Evolutionary conservation across 2,888 invertebrate genomes (phyloP).

Genomic region (Patella ulyssiponensis): DNA sequence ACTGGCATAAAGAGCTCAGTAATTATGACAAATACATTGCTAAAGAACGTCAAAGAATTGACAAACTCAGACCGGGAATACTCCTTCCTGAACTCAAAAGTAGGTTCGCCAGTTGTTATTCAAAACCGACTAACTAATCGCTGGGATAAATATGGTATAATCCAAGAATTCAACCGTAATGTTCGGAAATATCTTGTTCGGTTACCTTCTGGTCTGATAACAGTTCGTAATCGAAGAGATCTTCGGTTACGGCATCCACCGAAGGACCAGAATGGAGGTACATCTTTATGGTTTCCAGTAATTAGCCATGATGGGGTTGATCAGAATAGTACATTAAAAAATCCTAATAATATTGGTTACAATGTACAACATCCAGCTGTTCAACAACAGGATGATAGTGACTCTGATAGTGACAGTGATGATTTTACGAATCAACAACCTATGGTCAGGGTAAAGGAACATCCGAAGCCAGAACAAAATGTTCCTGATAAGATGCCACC

Average conservation of each 20-base stretch:
- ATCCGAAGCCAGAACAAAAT: too few species aligned
- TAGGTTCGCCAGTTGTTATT: too few species aligned
- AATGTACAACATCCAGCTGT: too few species aligned
- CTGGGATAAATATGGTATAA: too few species aligned
- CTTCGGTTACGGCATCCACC: background rate
- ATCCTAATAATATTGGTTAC: background rate
- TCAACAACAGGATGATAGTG: background rate
- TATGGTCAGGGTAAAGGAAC: background rate
- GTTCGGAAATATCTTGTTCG: too few species aligned
- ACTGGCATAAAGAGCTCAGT: constrained; percentile 4
- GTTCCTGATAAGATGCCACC: too few species aligned
- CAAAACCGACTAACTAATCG: too few species aligned
- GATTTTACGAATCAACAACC: background rate
- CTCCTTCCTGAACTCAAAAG: background rate
- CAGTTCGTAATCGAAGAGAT: too few species aligned
- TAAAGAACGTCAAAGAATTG: background rate
- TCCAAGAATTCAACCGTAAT: too few species aligned
- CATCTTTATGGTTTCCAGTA: background rate
- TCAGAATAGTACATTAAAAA: background rate
- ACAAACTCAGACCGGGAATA: background rate
- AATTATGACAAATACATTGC: background rate
- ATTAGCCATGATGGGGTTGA: background rate
- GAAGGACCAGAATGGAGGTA: background rate
- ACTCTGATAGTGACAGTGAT: background rate
- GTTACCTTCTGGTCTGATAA: too few species aligned